Conservation (phyloP, 92 coral and sea anemone species). For the Epizoanthus illoricatus region DNA sequence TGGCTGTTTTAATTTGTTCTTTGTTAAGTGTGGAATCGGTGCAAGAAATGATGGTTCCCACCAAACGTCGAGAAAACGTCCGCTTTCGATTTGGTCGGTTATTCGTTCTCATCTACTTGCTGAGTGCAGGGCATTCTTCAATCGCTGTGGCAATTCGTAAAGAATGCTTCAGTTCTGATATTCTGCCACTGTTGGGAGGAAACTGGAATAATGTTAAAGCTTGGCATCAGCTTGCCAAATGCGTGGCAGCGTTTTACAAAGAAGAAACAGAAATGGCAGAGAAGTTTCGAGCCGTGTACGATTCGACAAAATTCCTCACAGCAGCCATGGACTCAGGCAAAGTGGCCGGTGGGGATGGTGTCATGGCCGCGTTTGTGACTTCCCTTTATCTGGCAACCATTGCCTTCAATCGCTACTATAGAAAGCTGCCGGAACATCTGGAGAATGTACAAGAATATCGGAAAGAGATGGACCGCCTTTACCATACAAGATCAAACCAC, state of each 20-base stretch:
- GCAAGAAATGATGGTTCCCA: neutral
- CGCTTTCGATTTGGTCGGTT: neutral
- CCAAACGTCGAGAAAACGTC: neutral
- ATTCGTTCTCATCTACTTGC: constrained; percentile 1
- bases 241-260: neutral
- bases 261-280: constrained; percentile 8
- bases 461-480: constrained; percentile 10
- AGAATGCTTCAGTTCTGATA: neutral
- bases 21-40: too few relatives aligned
- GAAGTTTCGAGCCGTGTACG: neutral
- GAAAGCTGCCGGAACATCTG: neutral
- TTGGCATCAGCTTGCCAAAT: neutral
- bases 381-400: constrained; percentile 16
- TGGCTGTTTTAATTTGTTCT: too few relatives aligned
- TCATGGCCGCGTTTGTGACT: neutral
- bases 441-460: constrained; percentile 16
- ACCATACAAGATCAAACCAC: constrained; percentile 13
- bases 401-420: neutral
- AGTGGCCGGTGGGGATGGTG: neutral
- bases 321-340: neutral
- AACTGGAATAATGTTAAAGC: neutral
- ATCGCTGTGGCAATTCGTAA: neutral
- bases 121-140: neutral
- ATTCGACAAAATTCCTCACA: neutral
- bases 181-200: neutral